Conservation (phyloP, 2,113 vertebrate species). For the Morphnarchus princeps region DNA sequence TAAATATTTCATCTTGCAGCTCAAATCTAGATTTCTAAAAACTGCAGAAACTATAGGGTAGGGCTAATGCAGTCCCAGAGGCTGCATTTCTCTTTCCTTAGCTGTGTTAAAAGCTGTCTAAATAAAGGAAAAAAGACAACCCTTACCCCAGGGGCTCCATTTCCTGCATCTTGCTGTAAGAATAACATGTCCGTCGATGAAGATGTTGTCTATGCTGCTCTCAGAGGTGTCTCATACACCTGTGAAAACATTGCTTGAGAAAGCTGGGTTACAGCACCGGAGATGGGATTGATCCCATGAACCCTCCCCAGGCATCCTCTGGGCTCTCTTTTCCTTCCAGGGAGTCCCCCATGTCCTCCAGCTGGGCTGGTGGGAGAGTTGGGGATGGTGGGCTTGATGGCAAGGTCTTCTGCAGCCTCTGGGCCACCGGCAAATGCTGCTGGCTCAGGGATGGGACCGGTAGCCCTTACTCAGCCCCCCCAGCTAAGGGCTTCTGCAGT, state of each 20-base stretch:
- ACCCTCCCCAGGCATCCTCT: not conserved
- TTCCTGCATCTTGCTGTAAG: not conserved
- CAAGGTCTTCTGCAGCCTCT: not conserved
- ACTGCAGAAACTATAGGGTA: not conserved
- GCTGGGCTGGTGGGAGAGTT: not conserved
- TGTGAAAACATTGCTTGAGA: not conserved
- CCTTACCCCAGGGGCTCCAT: not conserved
- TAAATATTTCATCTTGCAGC: not conserved
- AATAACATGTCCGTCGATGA: not conserved
- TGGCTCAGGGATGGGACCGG: not conserved
- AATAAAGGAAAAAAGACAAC: not conserved
- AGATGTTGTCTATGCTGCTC: not conserved
- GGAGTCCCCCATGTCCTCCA: not conserved
- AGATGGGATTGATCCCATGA: not conserved
- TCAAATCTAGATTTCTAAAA: not conserved
- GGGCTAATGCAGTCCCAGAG: not conserved
- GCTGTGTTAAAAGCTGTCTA: not conserved
- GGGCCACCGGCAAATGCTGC: fast-evolving
- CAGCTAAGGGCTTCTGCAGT: fast-evolving
- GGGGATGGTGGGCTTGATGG: not conserved
- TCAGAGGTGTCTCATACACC: not conserved
- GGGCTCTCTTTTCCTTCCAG: not conserved
- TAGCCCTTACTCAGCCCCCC: not conserved
- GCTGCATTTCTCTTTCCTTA: not conserved
- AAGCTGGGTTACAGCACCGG: not conserved